phyloP scores from a whole-genome alignment of 2,888 invertebrate genomes.

The Dryobota labecula region DNA sequence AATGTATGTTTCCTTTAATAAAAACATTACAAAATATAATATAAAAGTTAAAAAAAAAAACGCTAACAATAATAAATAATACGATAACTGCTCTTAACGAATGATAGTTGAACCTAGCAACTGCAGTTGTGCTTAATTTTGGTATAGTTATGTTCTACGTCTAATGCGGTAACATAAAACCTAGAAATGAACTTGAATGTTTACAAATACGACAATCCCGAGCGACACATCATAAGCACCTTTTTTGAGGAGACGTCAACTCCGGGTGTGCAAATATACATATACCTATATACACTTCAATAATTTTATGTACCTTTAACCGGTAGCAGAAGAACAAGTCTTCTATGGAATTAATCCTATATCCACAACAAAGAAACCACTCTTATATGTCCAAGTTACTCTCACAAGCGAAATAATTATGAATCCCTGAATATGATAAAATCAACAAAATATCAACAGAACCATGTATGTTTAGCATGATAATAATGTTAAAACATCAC shows the following conservation, averaged over 20 bases:
- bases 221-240: not conserved
- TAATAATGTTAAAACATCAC: not conserved
- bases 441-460: not conserved
- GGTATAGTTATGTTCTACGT: slow-evolving; percentile 25
- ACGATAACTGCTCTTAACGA: slow-evolving; percentile 29
- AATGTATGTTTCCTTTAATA: slow-evolving; percentile 63
- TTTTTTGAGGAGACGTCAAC: not conserved
- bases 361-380: slow-evolving; percentile 6
- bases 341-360: not conserved
- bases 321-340: not conserved
- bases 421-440: not conserved
- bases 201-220: not conserved
- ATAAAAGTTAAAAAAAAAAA: slow-evolving; percentile 49
- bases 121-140: slow-evolving; percentile 22
- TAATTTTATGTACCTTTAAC: not conserved
- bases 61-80: slow-evolving; percentile 59
- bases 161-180: not conserved
- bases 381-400: not conserved
- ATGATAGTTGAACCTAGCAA: slow-evolving; percentile 23
- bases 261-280: not conserved
- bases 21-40: slow-evolving; percentile 56
- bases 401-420: not conserved
- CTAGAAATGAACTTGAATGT: slow-evolving; percentile 6
- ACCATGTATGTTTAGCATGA: not conserved
- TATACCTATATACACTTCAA: not conserved